Percentiles rank a stretch among this genome's conserved stretches.
phyloP scores from a whole-genome alignment of 2,888 invertebrate species.

The Drosophila koepferae region DNA sequence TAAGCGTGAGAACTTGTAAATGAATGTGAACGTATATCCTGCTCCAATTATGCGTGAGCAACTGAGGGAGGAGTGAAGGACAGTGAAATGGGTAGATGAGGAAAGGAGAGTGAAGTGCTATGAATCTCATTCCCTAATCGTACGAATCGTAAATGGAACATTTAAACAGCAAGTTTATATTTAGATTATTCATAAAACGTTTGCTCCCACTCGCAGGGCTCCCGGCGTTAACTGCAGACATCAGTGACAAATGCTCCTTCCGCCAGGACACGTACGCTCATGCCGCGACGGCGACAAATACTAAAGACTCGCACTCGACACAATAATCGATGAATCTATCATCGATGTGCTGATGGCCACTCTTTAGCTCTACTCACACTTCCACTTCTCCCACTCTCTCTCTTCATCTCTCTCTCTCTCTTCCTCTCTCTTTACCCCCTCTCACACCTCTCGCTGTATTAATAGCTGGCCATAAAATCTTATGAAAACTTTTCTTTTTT shows the following conservation, averaged over 20 bases:
- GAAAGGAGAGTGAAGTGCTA: neutral
- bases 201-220: neutral
- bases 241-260: slow-evolving; percentile 14
- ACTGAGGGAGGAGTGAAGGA: neutral
- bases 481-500: slow-evolving; percentile 18
- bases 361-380: neutral
- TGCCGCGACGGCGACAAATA: neutral
- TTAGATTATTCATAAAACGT: slow-evolving; percentile 22
- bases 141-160: slow-evolving; percentile 1
- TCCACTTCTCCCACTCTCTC: neutral
- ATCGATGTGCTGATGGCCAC: slow-evolving; percentile 9
- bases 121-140: neutral
- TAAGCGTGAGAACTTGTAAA: neutral
- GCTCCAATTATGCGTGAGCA: slow-evolving; percentile 40
- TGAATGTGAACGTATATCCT: slow-evolving; percentile 3
- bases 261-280: slow-evolving; percentile 22
- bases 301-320: neutral
- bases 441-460: neutral
- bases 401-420: neutral
- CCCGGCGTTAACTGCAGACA: slow-evolving; percentile 2
- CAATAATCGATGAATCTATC: slow-evolving; percentile 54
- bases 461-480: slow-evolving; percentile 12
- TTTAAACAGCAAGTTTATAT: slow-evolving; percentile 6
- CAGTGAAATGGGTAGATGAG: too few species aligned
- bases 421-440: neutral